phyloP scores from a whole-genome alignment of 2,888 invertebrate genomes.

The Tetragonisca angustula region DNA sequence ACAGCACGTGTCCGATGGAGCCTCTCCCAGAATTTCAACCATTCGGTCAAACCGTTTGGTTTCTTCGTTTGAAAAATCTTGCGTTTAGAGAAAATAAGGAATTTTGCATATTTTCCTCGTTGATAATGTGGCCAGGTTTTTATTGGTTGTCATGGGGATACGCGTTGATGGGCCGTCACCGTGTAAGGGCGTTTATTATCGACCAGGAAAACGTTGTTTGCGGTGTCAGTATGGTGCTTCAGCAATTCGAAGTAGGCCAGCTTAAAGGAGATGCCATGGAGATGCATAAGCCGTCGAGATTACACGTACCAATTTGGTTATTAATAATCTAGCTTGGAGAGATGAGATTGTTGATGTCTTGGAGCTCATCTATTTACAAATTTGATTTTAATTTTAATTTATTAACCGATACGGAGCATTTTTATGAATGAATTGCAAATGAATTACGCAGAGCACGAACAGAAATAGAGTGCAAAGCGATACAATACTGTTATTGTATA shows the following conservation, averaged over 20 bases:
- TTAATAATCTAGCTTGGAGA: neutral
- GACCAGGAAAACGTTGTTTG: constrained; percentile 58
- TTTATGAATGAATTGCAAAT: too few species aligned
- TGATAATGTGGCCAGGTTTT: neutral
- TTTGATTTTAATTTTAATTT: too few species aligned
- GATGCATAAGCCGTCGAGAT: constrained; percentile 28
- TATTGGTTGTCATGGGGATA: constrained; percentile 41
- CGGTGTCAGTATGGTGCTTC: constrained; percentile 46
- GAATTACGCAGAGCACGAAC: too few species aligned
- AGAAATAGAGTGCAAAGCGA: too few species aligned
- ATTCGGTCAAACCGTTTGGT: neutral
- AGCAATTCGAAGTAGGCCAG: constrained; percentile 69
- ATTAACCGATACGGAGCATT: too few species aligned
- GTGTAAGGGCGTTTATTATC: constrained; percentile 53
- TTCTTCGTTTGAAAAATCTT: constrained; percentile 18
- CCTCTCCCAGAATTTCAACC: constrained; percentile 5
- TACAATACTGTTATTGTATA: too few species aligned
- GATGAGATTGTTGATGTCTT: neutral
- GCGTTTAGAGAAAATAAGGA: neutral
- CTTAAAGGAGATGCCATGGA: constrained; percentile 69
- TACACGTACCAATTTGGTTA: constrained; percentile 62
- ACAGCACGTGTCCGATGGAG: constrained; percentile 31
- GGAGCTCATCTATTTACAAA: too few species aligned
- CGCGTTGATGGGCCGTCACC: constrained; percentile 48
- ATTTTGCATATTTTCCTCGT: neutral